These are phyloP conservation scores for Salvelinus namaycush DNA, from an alignment of 2,113 vertebrate species.

Conservation along the genomic window DNA sequence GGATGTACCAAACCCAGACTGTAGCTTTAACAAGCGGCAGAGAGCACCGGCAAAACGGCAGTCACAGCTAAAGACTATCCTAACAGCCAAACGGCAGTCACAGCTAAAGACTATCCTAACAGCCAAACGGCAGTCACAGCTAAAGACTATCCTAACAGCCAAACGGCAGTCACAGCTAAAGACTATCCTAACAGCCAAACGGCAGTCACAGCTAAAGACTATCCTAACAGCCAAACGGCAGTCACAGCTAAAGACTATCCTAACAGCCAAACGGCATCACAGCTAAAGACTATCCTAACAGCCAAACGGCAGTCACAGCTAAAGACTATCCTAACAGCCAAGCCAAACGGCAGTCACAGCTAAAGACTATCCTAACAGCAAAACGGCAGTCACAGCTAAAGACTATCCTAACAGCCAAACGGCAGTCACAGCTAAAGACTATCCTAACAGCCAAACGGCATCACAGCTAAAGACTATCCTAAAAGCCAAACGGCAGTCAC, in stretches of 20 bases:
- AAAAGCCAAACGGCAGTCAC: neutral
- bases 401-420: neutral
- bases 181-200: neutral
- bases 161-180: too few relatives aligned
- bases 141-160: neutral
- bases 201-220: neutral
- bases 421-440: neutral
- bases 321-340: neutral
- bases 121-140: neutral
- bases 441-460: neutral
- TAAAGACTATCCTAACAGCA: neutral
- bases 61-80: neutral
- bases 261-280: neutral
- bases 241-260: neutral
- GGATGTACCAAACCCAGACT: too few relatives aligned
- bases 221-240: neutral
- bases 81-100: too few relatives aligned
- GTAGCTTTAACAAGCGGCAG: too few relatives aligned
- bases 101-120: neutral
- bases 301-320: neutral
- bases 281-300: neutral
- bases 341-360: too few relatives aligned
- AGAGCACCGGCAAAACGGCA: neutral
- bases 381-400: too few relatives aligned
- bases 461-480: neutral